These are phyloP conservation scores for Oreocharis arfaki DNA, from an alignment of 2,113 vertebrate species.

Conservation along the genomic window DNA sequence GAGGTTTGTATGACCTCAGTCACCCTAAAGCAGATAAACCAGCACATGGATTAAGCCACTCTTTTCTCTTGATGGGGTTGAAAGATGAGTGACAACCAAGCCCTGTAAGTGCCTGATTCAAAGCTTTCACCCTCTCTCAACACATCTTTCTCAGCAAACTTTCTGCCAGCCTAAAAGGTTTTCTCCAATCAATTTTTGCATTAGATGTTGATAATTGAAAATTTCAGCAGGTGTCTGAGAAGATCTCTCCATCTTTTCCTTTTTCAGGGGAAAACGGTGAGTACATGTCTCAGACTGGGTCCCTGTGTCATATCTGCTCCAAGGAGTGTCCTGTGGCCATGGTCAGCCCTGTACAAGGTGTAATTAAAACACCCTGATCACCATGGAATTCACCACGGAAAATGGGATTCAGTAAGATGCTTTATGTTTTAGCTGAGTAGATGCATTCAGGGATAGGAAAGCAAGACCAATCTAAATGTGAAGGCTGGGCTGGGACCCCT, in stretches of 20 bases:
- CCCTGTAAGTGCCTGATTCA: background rate
- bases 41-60: background rate
- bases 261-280: background rate
- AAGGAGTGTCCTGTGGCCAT: background rate
- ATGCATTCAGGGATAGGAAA: background rate
- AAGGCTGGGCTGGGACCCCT: background rate
- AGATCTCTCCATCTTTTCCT: background rate
- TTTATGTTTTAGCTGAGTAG: background rate
- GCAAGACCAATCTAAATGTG: background rate
- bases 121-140: background rate
- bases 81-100: background rate
- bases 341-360: background rate
- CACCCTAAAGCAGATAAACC: background rate
- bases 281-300: background rate
- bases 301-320: background rate
- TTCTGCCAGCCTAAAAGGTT: background rate
- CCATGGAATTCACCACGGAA: background rate
- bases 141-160: background rate
- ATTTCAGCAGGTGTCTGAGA: background rate
- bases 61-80: background rate
- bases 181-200: background rate
- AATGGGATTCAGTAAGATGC: fast-evolving
- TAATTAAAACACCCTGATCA: background rate
- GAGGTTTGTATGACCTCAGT: background rate
- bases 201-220: background rate